Conservation (phyloP, 2,888 invertebrate species). For the Drosophila neonasuta region DNA sequence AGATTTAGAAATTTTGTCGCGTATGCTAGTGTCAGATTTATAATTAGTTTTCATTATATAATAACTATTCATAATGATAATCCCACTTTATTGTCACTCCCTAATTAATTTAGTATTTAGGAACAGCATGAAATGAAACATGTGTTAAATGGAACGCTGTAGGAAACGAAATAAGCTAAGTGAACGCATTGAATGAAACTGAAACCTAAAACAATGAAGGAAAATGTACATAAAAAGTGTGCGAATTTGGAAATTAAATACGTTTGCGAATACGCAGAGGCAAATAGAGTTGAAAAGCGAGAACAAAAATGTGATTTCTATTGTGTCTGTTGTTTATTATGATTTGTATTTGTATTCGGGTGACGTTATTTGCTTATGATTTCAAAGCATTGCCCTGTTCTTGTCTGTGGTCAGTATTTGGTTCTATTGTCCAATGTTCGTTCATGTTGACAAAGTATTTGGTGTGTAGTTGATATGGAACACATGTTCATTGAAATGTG, state of each 20-base stretch:
- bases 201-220: slow-evolving; percentile 27
- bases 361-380: slow-evolving; percentile 40
- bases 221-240: slow-evolving; percentile 10
- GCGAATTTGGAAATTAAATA: slow-evolving; percentile 13
- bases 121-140: neutral
- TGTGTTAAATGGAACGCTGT: slow-evolving; percentile 27
- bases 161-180: slow-evolving; percentile 28
- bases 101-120: neutral
- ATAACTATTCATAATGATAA: too few species aligned
- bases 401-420: slow-evolving; percentile 49
- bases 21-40: neutral
- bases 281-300: neutral
- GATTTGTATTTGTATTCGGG: slow-evolving; percentile 28
- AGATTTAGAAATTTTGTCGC: neutral
- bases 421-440: slow-evolving; percentile 24
- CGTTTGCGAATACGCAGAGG: neutral
- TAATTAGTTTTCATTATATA: neutral
- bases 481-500: neutral
- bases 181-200: slow-evolving; percentile 11
- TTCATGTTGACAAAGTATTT: neutral
- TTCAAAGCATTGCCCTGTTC: neutral
- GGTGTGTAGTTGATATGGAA: neutral
- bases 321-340: slow-evolving; percentile 36
- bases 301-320: neutral
- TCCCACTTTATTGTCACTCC: too few species aligned